Conservation (phyloP, 2,888 invertebrate genomes). For the Heliconius ismenius region DNA sequence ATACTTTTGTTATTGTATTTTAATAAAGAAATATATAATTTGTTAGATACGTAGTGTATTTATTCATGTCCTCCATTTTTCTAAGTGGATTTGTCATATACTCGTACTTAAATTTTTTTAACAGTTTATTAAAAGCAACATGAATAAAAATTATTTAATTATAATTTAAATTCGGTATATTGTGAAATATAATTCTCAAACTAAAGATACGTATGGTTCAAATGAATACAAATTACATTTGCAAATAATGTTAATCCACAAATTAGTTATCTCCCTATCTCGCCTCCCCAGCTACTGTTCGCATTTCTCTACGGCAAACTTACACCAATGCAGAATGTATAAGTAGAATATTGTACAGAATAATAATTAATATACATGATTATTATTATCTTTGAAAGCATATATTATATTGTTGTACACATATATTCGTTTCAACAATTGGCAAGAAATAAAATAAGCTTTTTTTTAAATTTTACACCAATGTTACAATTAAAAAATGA, state of each 20-base stretch:
- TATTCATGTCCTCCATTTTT: too few relatives aligned
- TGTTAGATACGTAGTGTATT: too few relatives aligned
- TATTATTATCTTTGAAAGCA: background rate
- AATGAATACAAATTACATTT: constrained; percentile 81
- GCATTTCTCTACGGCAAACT: constrained; percentile 34
- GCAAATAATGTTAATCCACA: constrained; percentile 80
- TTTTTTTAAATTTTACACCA: background rate
- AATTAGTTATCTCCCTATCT: constrained; percentile 64
- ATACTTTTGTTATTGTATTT: too few relatives aligned
- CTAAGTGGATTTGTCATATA: too few relatives aligned
- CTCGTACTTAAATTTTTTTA: too few relatives aligned
- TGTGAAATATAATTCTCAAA: constrained; percentile 27
- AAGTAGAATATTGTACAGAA: constrained; percentile 7
- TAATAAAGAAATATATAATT: too few relatives aligned
- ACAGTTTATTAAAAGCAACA: too few relatives aligned
- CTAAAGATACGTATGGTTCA: constrained; percentile 55
- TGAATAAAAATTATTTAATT: background rate
- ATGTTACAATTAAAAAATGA: background rate
- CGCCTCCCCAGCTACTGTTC: constrained; percentile 43
- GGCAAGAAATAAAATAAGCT: background rate
- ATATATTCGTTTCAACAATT: background rate
- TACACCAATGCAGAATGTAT: constrained; percentile 1
- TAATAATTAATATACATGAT: background rate
- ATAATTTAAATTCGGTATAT: background rate
- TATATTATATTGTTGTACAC: background rate